These are phyloP conservation scores for Poecilia wingei DNA, from an alignment of 2,797 vertebrate species.

Conservation along the genomic window DNA sequence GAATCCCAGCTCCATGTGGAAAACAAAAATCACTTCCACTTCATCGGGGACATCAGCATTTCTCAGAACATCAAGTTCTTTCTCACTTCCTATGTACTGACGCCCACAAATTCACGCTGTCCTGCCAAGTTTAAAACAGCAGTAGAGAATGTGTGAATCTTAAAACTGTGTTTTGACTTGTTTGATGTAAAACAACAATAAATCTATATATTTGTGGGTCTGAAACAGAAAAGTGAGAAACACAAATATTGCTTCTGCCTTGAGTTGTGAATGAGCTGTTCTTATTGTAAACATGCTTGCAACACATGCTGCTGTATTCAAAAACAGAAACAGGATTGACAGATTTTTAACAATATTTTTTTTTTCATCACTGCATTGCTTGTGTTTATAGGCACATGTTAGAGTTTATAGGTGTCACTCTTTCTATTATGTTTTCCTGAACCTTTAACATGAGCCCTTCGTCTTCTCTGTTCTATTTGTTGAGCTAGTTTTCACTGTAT, in stretches of 20 bases:
- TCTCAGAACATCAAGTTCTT: constrained; percentile 73
- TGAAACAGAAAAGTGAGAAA: not conserved
- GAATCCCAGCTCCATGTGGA: constrained; percentile 58
- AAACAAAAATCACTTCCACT: constrained; percentile 65
- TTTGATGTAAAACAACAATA: not conserved
- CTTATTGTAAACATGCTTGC: not conserved
- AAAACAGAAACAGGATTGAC: not conserved
- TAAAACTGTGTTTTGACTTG: not conserved
- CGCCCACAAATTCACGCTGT: constrained; percentile 12
- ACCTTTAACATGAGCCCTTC: not conserved
- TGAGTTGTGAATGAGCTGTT: not conserved
- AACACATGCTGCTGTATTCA: not conserved
- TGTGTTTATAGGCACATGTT: not conserved
- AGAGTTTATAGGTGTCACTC: not conserved
- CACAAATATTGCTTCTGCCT: not conserved
- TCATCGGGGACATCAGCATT: constrained; percentile 60
- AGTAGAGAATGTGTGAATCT: not conserved
- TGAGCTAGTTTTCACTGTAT: not conserved
- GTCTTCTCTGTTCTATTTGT: not conserved
- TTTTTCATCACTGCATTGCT: not conserved
- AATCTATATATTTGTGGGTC: no score
- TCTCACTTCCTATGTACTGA: constrained; percentile 40
- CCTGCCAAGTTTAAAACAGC: constrained; percentile 27
- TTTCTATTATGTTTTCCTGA: not conserved
- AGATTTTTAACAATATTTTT: not conserved